Base-by-base conservation (phyloP, 2,888 invertebrate genomes). In the Apotomis betuletana region DNA sequence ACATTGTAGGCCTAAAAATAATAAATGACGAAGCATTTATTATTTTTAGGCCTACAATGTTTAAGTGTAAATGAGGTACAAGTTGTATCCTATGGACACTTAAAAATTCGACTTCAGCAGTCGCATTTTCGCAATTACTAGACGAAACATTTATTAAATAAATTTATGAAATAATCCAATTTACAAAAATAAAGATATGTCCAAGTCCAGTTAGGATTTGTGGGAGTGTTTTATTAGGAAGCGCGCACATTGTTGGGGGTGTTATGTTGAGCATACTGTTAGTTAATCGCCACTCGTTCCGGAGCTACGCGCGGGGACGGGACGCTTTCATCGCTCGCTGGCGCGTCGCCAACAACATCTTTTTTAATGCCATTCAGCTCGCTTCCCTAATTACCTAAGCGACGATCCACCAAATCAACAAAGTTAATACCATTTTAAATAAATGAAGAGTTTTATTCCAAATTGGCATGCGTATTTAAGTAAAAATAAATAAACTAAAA, bases 311-410 rank as follows among this genome's bases (percentile, higher is more conserved):
- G 61, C 58, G 69, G 62, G 41, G 41, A 46, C 62, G 15, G 63
- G 46, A 58, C 63, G 36, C 61, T 63, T 62, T 55, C 57, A 13
- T 44, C 51, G 15, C 63, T 51, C 51, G 15, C 63, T 69, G 69
- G 69, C 69, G 38, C 9, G 38, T n/a, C 27, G 69, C 69, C 69
- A 63, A 58, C n/a, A n/a, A 38, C 69, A 62, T 69, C 49, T 63
- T 63, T 63, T 63, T 63, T 63, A 69, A 69, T 63, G 51, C 27
- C 51, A 52, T 44, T 12, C 36, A n/a, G 61, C 55, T 69, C 54
- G 55, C 49, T 57, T 49, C 12, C 49, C n/a, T 46, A 62, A 69
- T 69, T 62, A 69, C 55, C 62, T 55, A 55, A 62, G 49, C 55
- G 49, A 59, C 49, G 13, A 54, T 4, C 12, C 41, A 63, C 41